Percentiles rank a stretch among this genome's conserved stretches.
phyloP scores from a whole-genome alignment of 2,888 invertebrate genomes.

The Acanthosepion pharaonis region DNA sequence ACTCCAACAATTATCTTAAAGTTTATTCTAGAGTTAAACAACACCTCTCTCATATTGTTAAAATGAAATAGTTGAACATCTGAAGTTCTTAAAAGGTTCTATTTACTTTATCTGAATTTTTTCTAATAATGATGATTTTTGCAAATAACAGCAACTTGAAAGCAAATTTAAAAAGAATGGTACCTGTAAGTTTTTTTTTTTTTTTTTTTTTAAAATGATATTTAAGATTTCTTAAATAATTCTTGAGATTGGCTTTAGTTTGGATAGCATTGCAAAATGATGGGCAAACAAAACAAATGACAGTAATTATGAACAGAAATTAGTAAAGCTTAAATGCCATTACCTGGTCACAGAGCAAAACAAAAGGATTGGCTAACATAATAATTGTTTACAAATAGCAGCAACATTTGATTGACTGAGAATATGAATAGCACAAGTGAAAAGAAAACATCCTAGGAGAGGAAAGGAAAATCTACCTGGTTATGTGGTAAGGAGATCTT shows the following conservation, averaged over 20 bases:
- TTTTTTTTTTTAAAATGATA: background rate
- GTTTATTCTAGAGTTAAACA: background rate
- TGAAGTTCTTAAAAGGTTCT: too few species aligned
- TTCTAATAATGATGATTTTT: too few species aligned
- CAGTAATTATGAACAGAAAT: background rate
- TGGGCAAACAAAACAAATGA: background rate
- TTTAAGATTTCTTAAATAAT: background rate
- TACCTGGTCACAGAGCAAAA: background rate
- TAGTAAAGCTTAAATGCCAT: background rate
- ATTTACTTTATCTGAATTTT: too few species aligned
- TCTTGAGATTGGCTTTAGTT: background rate
- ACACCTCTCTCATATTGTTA: too few species aligned
- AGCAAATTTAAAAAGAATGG: background rate
- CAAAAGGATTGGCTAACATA: background rate
- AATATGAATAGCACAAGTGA: background rate
- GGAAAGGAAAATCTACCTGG: slow-evolving; percentile 60
- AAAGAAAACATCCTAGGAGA: background rate
- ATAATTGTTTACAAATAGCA: background rate
- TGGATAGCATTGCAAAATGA: background rate
- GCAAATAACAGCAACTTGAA: too few species aligned
- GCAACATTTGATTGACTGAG: background rate
- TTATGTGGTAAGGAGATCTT: slow-evolving; percentile 70
- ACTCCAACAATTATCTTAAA: background rate
- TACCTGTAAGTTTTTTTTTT: background rate
- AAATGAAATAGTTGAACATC: too few species aligned